Evolutionary conservation across 2,113 vertebrate genomes (phyloP).

Genomic region (Nestor notabilis): DNA sequence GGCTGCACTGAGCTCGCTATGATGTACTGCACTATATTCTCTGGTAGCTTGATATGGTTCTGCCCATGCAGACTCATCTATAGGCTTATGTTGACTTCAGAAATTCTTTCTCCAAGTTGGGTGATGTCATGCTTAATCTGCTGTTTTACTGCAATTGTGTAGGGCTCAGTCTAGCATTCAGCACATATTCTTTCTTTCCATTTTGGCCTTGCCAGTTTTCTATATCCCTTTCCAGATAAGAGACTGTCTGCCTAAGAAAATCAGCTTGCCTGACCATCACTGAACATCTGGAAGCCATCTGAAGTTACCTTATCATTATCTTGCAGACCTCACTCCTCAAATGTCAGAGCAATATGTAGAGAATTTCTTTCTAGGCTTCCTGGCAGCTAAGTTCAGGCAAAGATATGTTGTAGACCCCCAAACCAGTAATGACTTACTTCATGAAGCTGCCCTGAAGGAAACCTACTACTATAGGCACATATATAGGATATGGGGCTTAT

Average conservation of each 20-base stretch:
- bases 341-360: background rate
- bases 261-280: background rate
- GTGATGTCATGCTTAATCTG: background rate
- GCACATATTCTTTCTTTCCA: background rate
- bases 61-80: background rate
- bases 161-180: background rate
- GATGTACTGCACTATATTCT: background rate
- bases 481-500: background rate
- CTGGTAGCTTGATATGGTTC: background rate
- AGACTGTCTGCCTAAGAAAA: background rate
- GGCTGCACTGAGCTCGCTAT: background rate
- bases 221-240: background rate
- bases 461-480: background rate
- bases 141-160: background rate
- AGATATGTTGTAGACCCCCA: background rate
- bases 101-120: background rate
- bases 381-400: background rate
- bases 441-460: background rate
- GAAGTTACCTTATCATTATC: background rate
- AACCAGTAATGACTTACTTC: background rate
- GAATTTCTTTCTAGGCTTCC: background rate
- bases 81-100: background rate
- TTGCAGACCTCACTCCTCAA: background rate
- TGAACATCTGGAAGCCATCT: slow-evolving; percentile 2
- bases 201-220: background rate